Evolutionary conservation across 37 sponge, comb jelly and placozoan species (phyloP).

Genomic region (Theonella swinhoei): DNA sequence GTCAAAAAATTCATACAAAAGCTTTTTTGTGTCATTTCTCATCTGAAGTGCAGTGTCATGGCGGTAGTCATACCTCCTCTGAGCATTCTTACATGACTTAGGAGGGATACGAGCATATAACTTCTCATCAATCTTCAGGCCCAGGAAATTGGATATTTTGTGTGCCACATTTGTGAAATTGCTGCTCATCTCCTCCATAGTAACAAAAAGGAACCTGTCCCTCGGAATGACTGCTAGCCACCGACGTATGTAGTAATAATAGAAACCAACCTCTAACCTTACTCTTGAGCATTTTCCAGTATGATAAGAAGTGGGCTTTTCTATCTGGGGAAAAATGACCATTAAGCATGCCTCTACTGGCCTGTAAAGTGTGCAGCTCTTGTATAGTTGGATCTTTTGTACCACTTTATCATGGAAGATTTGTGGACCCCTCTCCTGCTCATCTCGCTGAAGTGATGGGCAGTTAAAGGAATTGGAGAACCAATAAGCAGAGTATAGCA

Average conservation of each 20-base stretch:
- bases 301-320: neutral
- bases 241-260: neutral
- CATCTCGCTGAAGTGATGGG: neutral
- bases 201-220: conserved; percentile 5
- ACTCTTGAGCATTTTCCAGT: neutral
- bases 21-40: conserved; percentile 2
- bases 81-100: neutral
- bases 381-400: neutral
- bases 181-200: neutral
- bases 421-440: neutral
- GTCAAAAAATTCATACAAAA: neutral
- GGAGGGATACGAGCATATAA: neutral
- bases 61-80: neutral
- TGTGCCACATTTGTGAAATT: neutral
- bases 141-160: neutral
- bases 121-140: neutral
- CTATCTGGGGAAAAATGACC: neutral
- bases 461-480: neutral
- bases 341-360: neutral
- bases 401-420: neutral
- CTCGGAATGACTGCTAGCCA: conserved; percentile 4
- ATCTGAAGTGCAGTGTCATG: neutral
- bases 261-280: conserved; percentile 5
- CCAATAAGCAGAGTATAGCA: conserved; percentile 58
- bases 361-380: neutral